Conservation (phyloP, 2,797 vertebrate species). For the Ambastaia sidthimunki region DNA sequence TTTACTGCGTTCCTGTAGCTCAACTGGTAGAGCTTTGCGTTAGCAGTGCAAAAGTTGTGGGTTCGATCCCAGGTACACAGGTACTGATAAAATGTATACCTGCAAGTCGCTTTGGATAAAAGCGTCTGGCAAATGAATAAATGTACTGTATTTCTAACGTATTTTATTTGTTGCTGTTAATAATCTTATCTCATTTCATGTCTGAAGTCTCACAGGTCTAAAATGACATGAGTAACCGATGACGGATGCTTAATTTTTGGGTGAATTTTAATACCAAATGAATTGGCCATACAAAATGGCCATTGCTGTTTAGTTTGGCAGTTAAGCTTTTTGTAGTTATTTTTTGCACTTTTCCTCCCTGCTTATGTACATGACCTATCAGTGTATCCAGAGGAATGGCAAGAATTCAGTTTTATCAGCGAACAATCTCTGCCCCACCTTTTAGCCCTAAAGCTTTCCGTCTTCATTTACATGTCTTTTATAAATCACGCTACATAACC, state of each 20-base stretch:
- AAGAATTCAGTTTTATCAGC: constrained; percentile 10
- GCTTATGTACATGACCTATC: neutral
- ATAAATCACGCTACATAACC: constrained; percentile 17
- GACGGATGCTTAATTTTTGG: neutral
- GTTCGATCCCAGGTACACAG: too few relatives aligned
- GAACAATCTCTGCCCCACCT: neutral
- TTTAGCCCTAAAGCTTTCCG: neutral
- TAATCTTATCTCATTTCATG: neutral
- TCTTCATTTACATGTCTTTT: neutral
- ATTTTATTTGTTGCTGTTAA: neutral
- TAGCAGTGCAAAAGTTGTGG: too few relatives aligned
- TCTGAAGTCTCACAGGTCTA: neutral
- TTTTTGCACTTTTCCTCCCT: neutral
- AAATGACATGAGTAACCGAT: neutral
- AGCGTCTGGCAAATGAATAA: too few relatives aligned
- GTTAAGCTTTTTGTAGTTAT: neutral
- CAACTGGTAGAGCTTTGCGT: too few relatives aligned
- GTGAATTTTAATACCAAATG: constrained; percentile 5
- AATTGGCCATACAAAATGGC: neutral
- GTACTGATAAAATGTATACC: too few relatives aligned
- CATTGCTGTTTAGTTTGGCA: neutral
- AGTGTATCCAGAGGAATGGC: neutral
- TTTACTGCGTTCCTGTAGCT: too few relatives aligned
- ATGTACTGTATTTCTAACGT: too few relatives aligned
- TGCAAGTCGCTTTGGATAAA: too few relatives aligned